Conservation (phyloP, 2,113 vertebrate species). For the Uria lomvia region DNA sequence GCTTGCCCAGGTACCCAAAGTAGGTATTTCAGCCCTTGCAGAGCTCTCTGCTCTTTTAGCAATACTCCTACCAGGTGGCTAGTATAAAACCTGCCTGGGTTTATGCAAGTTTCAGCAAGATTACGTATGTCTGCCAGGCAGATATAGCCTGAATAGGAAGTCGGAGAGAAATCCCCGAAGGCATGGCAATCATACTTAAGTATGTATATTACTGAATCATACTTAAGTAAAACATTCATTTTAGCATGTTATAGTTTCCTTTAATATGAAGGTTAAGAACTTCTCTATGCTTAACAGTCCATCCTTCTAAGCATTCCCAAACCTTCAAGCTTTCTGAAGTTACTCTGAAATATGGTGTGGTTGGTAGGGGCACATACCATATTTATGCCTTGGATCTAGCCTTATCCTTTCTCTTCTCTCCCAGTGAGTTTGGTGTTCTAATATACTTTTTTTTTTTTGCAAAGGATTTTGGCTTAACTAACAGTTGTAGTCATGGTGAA, state of each 20-base stretch:
- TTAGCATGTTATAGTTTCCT: not conserved
- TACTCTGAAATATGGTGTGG: not conserved
- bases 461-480: not conserved
- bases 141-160: not conserved
- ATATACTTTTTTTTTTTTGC: not conserved
- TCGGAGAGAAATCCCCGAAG: not conserved
- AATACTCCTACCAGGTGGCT: not conserved
- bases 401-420: not conserved
- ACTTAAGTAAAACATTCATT: not conserved
- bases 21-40: not conserved
- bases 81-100: not conserved
- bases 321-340: not conserved
- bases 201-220: not conserved
- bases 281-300: not conserved
- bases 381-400: not conserved
- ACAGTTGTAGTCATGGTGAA: not conserved
- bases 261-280: not conserved
- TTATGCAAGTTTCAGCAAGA: not conserved
- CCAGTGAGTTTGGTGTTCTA: not conserved
- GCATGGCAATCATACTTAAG: not conserved
- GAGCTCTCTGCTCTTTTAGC: not conserved
- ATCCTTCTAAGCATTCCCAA: not conserved
- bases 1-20: not conserved
- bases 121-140: not conserved
- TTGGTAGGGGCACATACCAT: not conserved